Percentiles rank a stretch among this genome's conserved stretches.
Conservation (phyloP, 2,888 invertebrate genomes). For the Xestobium rufovillosum region DNA sequence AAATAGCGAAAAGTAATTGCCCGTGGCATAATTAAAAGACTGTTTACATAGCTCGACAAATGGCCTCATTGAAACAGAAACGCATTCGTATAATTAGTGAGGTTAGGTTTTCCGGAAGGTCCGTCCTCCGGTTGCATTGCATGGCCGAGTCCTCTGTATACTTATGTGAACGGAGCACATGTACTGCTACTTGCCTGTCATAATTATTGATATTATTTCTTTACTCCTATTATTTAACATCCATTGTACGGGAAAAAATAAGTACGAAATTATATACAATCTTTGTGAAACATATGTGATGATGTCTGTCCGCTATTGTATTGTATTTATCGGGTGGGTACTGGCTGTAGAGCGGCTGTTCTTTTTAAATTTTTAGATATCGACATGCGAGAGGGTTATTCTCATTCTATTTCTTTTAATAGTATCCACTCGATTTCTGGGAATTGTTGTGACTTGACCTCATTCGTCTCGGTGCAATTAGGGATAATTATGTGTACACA, state of each 20-base stretch:
- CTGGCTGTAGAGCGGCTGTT: conserved; percentile 32
- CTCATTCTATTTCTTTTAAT: too few relatives aligned
- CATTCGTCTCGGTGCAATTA: too few relatives aligned
- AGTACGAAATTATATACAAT: conserved; percentile 43
- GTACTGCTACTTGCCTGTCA: conserved; percentile 41
- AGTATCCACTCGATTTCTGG: too few relatives aligned
- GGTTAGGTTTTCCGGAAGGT: conserved; percentile 3
- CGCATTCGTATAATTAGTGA: background rate
- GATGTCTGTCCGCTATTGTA: conserved; percentile 33
- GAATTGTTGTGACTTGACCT: too few relatives aligned
- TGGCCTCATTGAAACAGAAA: too few relatives aligned
- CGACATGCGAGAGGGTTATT: conserved; percentile 28
- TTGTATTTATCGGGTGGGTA: conserved; percentile 25
- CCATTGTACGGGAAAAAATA: conserved; percentile 44
- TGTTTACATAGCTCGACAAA: too few relatives aligned
- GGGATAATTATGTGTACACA: too few relatives aligned
- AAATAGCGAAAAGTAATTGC: too few relatives aligned
- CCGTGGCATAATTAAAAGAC: too few relatives aligned
- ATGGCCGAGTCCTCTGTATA: conserved; percentile 24
- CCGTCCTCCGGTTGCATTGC: conserved; percentile 2
- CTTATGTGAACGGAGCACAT: conserved; percentile 42
- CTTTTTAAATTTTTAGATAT: conserved; percentile 32
- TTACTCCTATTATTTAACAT: conserved; percentile 44
- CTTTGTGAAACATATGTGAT: conserved; percentile 42
- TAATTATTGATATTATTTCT: conserved; percentile 44